phyloP scores from a whole-genome alignment of 2,113 vertebrate genomes.

The Tylochromis polylepis region DNA sequence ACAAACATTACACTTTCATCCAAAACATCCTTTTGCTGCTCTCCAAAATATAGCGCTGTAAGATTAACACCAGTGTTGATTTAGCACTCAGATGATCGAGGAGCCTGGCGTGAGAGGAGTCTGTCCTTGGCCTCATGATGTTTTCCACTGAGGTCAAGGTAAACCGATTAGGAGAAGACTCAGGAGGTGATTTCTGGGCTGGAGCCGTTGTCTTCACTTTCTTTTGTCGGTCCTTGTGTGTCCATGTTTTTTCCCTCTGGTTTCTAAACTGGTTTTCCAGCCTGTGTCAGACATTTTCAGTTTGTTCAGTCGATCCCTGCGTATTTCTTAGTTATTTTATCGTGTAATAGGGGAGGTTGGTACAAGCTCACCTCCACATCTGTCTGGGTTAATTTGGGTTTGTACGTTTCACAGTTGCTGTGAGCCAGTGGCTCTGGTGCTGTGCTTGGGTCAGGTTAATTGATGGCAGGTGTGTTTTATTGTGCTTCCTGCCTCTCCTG shows the following conservation, averaged over 20 bases:
- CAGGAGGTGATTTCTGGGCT: background rate
- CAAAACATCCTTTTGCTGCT: background rate
- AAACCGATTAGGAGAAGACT: background rate
- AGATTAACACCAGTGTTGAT: background rate
- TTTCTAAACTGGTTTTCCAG: background rate
- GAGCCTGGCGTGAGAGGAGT: background rate
- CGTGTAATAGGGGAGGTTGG: background rate
- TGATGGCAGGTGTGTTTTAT: background rate
- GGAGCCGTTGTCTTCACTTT: background rate
- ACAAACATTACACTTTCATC: background rate
- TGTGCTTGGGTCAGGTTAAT: background rate
- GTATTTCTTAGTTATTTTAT: background rate
- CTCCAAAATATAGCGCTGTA: rapidly evolving
- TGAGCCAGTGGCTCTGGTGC: background rate
- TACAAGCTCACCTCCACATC: background rate
- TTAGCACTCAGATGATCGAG: background rate
- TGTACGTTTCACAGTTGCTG: background rate
- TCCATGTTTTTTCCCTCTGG: background rate
- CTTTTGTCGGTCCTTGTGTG: background rate
- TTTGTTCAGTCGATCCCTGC: background rate
- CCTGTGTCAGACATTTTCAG: background rate
- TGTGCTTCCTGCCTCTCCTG: background rate
- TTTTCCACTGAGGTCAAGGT: no score
- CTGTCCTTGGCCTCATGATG: background rate
- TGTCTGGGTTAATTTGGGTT: background rate